Evolutionary conservation across 1,140 invertebrate species (phyloP).

Genomic region (Apis mellifera): DNA sequence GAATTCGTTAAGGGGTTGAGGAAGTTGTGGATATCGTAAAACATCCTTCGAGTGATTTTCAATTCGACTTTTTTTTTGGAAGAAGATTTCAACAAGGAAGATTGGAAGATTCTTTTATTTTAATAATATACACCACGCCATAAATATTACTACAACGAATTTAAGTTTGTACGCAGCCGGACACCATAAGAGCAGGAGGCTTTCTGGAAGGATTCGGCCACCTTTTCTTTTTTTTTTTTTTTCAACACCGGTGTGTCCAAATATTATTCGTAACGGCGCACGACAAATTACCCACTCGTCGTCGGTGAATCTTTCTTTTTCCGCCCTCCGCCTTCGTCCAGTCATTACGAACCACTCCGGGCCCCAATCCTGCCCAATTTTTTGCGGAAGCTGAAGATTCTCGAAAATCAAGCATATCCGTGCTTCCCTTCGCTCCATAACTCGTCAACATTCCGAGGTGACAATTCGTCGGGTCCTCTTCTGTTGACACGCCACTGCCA

Average conservation of each 20-base stretch:
- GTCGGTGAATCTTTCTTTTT: constrained; percentile 46
- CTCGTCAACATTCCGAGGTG: background rate
- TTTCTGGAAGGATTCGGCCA: too few species aligned
- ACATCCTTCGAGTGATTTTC: too few species aligned
- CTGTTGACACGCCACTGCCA: background rate
- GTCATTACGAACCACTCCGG: constrained; percentile 23
- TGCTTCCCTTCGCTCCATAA: constrained; percentile 34
- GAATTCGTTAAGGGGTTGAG: too few species aligned
- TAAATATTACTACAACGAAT: too few species aligned
- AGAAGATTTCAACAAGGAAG: too few species aligned
- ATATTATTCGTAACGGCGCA: constrained; percentile 49
- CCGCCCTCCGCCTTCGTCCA: constrained; percentile 18
- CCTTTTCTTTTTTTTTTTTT: background rate
- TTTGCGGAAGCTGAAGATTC: constrained; percentile 33
- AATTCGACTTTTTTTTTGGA: too few species aligned
- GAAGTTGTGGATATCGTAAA: too few species aligned
- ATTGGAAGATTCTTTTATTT: too few species aligned
- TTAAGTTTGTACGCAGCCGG: too few species aligned
- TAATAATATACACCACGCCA: too few species aligned
- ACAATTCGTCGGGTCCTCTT: background rate
- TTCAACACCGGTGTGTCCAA: background rate
- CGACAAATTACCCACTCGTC: constrained; percentile 43
- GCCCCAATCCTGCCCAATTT: background rate
- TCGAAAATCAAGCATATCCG: constrained; percentile 43
- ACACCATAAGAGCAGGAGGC: too few species aligned